A percentile compares a stretch with the other conserved stretches of the same genome.
Evolutionary conservation across 2,797 vertebrate species (phyloP).

Genomic region (Cheirogaleus major): DNA sequence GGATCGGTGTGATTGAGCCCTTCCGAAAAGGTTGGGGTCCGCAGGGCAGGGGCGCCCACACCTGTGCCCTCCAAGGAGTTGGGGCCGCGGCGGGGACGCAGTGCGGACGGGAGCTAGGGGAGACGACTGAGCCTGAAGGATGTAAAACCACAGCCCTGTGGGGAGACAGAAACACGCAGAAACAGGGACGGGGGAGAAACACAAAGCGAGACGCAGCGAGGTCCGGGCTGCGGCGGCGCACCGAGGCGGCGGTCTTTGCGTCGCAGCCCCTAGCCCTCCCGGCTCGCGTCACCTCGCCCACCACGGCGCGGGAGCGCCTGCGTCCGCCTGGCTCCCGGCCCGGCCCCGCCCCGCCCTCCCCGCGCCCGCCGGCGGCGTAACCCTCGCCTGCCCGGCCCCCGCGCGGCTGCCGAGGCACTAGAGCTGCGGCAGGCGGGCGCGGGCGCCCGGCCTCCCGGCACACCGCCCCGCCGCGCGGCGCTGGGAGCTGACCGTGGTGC

Average conservation of each 20-base stretch:
- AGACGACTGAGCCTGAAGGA: neutral
- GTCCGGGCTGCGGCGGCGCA: neutral
- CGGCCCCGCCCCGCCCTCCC: neutral
- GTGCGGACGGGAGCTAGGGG: too few species aligned
- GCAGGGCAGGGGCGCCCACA: neutral
- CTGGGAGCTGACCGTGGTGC: constrained; percentile 81
- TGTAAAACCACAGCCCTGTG: neutral
- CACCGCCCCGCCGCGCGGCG: neutral
- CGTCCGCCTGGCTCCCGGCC: accelerated
- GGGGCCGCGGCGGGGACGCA: too few species aligned
- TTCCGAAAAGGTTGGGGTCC: neutral
- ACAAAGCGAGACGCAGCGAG: neutral
- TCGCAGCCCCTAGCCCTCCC: neutral
- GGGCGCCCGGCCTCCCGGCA: neutral
- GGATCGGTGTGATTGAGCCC: neutral
- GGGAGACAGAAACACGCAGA: neutral
- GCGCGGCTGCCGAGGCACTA: neutral
- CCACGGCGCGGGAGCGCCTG: accelerated
- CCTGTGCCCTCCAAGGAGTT: neutral
- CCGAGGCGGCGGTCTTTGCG: neutral
- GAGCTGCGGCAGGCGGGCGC: neutral
- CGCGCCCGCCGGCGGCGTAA: neutral
- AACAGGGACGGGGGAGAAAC: neutral
- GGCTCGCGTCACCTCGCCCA: neutral
- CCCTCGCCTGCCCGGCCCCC: neutral